Percentiles rank a stretch among this genome's conserved stretches.
phyloP scores from a whole-genome alignment of 2,888 invertebrate species.

The Parnassius smintheus region DNA sequence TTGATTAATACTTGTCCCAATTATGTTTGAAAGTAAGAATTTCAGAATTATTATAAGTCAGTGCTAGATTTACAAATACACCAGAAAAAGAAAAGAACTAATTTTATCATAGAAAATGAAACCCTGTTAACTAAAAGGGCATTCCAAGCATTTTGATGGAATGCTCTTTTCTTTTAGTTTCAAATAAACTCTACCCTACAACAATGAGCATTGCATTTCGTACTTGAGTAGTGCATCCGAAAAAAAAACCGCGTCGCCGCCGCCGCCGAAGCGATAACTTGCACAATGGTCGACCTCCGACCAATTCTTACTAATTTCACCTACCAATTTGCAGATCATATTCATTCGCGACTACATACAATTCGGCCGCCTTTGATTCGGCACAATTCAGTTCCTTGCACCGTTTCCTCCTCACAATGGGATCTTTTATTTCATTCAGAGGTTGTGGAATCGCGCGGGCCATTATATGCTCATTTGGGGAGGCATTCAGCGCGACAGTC shows the following conservation, averaged over 20 bases:
- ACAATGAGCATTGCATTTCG: slow-evolving; percentile 1
- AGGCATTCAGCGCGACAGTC: slow-evolving; percentile 41
- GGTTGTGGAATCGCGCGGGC: slow-evolving; percentile 35
- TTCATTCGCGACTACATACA: slow-evolving; percentile 45
- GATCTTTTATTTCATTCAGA: slow-evolving; percentile 41
- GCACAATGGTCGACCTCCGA: slow-evolving; percentile 36
- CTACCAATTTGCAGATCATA: slow-evolving; percentile 64
- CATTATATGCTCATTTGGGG: slow-evolving; percentile 71
- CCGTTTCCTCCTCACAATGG: slow-evolving; percentile 49
- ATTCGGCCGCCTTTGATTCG: slow-evolving; percentile 62
- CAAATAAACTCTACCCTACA: too few species aligned
- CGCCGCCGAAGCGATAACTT: slow-evolving; percentile 46
- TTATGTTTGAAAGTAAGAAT: too few species aligned
- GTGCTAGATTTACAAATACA: too few species aligned
- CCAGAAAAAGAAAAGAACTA: too few species aligned
- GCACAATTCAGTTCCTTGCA: slow-evolving; percentile 47
- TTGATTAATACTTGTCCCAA: too few species aligned
- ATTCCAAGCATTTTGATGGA: too few species aligned
- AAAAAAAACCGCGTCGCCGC: slow-evolving; percentile 33
- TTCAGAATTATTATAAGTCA: too few species aligned
- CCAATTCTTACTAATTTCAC: slow-evolving; percentile 55
- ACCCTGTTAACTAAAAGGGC: too few species aligned
- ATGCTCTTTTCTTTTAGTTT: too few species aligned
- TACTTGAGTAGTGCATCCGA: not conserved
- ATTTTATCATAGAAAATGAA: too few species aligned